Evolutionary conservation across 2,113 vertebrate species (phyloP).

Genomic region (Fukomys damarensis): DNA sequence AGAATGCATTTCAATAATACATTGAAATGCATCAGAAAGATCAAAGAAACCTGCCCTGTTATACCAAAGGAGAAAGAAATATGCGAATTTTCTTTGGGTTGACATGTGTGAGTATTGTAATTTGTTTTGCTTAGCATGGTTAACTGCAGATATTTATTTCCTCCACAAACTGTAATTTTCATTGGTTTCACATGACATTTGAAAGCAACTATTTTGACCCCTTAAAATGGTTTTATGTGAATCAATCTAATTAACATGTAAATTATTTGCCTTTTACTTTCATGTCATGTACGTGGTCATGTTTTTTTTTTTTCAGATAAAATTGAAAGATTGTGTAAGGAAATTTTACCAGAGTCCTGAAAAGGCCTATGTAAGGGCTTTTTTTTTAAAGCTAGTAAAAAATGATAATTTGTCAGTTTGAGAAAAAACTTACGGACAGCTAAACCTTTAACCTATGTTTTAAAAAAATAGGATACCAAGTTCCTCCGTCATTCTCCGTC

Average conservation of each 20-base stretch:
- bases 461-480: background rate
- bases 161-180: slow-evolving; percentile 9
- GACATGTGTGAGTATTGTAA: background rate
- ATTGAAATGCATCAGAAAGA: background rate
- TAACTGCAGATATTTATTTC: background rate
- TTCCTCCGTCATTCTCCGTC: background rate
- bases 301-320: background rate
- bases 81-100: background rate
- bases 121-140: slow-evolving; percentile 43
- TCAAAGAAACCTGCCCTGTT: background rate
- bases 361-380: slow-evolving; percentile 33
- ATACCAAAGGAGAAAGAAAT: background rate
- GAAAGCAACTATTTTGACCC: background rate
- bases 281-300: background rate
- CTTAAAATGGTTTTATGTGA: background rate
- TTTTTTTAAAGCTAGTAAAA: background rate
- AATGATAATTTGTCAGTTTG: background rate
- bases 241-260: slow-evolving; percentile 14
- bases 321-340: slow-evolving; percentile 7
- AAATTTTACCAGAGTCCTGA: background rate
- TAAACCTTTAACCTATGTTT: background rate
- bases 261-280: slow-evolving; percentile 37
- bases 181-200: slow-evolving; percentile 47
- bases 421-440: background rate
- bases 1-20: background rate